Conservation (phyloP, 2,113 vertebrate species). For the Periophthalmus modestus region DNA sequence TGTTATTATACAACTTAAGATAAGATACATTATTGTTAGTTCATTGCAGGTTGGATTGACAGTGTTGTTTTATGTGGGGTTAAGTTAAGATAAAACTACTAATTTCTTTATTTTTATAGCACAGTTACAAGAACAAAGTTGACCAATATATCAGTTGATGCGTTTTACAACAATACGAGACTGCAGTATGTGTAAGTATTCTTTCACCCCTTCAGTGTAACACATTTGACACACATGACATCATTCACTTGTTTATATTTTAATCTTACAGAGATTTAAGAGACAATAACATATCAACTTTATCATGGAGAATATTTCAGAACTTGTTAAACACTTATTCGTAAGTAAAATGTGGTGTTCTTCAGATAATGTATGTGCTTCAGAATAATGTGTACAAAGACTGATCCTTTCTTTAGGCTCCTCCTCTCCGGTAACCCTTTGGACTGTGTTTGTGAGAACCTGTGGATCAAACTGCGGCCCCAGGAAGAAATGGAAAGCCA, state of each 20-base stretch:
- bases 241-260: neutral
- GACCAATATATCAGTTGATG: slow-evolving; percentile 85
- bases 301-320: slow-evolving; percentile 91
- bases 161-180: slow-evolving; percentile 90
- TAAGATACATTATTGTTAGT: neutral
- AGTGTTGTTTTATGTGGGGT: no score
- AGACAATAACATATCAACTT: slow-evolving; percentile 89
- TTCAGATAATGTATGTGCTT: neutral
- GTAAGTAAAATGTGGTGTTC: slow-evolving; percentile 80
- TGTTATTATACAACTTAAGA: no score
- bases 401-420: slow-evolving; percentile 72
- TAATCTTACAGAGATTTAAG: slow-evolving; percentile 85
- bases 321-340: slow-evolving; percentile 85
- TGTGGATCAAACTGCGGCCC: slow-evolving; percentile 92
- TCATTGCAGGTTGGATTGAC: neutral
- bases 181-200: slow-evolving; percentile 92
- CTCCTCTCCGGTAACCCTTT: slow-evolving; percentile 90
- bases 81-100: neutral
- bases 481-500: slow-evolving; percentile 81
- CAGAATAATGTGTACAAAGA: neutral
- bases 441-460: slow-evolving; percentile 90
- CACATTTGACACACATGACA: no score
- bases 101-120: slow-evolving; percentile 69
- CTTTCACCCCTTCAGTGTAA: neutral
- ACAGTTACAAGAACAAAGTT: slow-evolving; percentile 90